Conservation (phyloP, 2,797 vertebrate species). For the Sternarchorhynchus goeldii region DNA sequence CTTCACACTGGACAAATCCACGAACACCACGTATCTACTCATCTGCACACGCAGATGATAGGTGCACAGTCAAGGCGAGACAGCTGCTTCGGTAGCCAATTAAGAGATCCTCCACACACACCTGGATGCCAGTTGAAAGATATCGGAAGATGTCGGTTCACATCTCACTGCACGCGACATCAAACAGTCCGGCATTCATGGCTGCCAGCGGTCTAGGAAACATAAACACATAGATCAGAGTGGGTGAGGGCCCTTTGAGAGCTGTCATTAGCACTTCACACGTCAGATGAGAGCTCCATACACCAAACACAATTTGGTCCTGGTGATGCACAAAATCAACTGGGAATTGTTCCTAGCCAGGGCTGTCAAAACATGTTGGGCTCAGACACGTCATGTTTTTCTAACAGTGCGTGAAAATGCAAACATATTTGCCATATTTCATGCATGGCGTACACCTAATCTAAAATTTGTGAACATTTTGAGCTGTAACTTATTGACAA, state of each 20-base stretch:
- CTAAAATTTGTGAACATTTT: background rate
- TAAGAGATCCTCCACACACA: slow-evolving; percentile 59
- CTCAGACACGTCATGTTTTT: slow-evolving; percentile 28
- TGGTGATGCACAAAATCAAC: slow-evolving; percentile 48
- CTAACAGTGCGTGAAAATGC: slow-evolving; percentile 27
- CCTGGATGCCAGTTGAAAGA: slow-evolving; percentile 58
- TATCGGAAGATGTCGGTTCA: slow-evolving; percentile 47
- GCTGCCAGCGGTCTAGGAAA: slow-evolving; percentile 61
- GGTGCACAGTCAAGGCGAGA: slow-evolving; percentile 48
- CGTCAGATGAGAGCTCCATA: slow-evolving; percentile 52
- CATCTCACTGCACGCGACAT: slow-evolving; percentile 63
- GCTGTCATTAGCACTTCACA: slow-evolving; percentile 71
- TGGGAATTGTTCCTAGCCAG: slow-evolving; percentile 49
- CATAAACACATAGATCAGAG: slow-evolving; percentile 65
- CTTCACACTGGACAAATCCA: slow-evolving; percentile 35
- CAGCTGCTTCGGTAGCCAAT: slow-evolving; percentile 60
- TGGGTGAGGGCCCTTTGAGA: slow-evolving; percentile 65
- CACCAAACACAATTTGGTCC: slow-evolving; percentile 51
- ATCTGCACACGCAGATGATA: slow-evolving; percentile 41
- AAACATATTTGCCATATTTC: slow-evolving; percentile 32
- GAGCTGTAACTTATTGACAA: slow-evolving; percentile 1
- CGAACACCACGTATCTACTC: slow-evolving; percentile 45
- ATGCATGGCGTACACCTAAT: background rate
- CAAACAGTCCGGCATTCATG: slow-evolving; percentile 64
- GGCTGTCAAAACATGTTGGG: slow-evolving; percentile 50